Conservation (phyloP, 2,113 vertebrate genomes). For the Carollia perspicillata region DNA sequence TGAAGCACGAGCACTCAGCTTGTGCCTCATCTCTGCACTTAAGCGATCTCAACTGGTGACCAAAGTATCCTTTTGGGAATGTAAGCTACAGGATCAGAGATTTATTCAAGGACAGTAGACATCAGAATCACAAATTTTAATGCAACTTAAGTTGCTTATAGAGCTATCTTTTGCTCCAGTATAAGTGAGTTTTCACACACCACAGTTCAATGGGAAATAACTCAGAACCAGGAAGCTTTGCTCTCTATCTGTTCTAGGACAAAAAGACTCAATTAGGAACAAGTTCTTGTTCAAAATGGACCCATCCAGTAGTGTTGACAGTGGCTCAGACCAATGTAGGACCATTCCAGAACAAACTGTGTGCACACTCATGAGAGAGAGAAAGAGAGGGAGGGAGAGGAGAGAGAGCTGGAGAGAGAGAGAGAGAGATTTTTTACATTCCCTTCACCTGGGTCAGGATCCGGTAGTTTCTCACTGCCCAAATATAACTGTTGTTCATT, state of each 20-base stretch:
- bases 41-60: background rate
- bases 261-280: background rate
- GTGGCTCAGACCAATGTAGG: background rate
- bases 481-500: background rate
- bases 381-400: background rate
- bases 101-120: background rate
- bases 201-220: background rate
- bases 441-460: background rate
- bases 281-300: background rate
- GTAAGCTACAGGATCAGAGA: background rate
- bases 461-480: background rate
- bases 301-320: background rate
- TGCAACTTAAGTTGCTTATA: background rate
- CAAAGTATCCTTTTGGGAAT: background rate
- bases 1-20: background rate
- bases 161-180: background rate
- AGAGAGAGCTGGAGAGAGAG: background rate
- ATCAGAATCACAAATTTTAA: constrained; percentile 13
- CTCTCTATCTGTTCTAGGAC: background rate
- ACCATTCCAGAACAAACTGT: background rate
- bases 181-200: background rate
- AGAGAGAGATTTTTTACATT: background rate
- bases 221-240: background rate
- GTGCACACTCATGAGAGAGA: background rate
- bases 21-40: background rate